A percentile compares a stretch with the other conserved stretches of the same genome.
phyloP scores from a whole-genome alignment of 1,140 invertebrate species.

The Heliconius congener region DNA sequence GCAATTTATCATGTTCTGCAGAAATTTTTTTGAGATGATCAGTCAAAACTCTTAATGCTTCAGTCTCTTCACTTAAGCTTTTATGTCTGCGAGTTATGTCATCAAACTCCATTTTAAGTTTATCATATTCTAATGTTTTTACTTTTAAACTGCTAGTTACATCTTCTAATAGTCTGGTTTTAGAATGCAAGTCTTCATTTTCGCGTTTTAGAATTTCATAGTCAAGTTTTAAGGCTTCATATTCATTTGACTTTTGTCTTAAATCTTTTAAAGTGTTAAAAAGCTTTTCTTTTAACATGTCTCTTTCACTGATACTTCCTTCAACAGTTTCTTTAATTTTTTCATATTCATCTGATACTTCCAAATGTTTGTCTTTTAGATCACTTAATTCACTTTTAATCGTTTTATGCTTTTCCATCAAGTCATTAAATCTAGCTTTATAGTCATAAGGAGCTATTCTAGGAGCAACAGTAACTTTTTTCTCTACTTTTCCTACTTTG shows the following conservation, averaged over 20 bases:
- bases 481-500: slow-evolving; percentile 64
- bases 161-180: slow-evolving; percentile 66
- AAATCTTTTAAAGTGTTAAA: slow-evolving; percentile 63
- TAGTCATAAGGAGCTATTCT: slow-evolving; percentile 83
- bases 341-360: slow-evolving; percentile 79
- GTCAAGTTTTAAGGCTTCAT: slow-evolving; percentile 66
- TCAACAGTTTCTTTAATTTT: slow-evolving; percentile 72
- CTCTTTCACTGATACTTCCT: slow-evolving; percentile 53
- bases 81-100: slow-evolving; percentile 61
- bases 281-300: slow-evolving; percentile 67
- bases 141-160: slow-evolving; percentile 67
- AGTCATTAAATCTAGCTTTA: slow-evolving; percentile 82
- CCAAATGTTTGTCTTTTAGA: slow-evolving; percentile 79
- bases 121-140: slow-evolving; percentile 64
- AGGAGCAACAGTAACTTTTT: slow-evolving; percentile 58
- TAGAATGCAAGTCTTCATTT: slow-evolving; percentile 66
- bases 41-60: slow-evolving; percentile 66
- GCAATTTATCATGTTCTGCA: slow-evolving; percentile 67
- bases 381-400: slow-evolving; percentile 79
- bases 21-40: slow-evolving; percentile 70
- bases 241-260: slow-evolving; percentile 59
- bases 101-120: slow-evolving; percentile 59
- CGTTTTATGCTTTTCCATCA: slow-evolving; percentile 82
- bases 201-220: slow-evolving; percentile 66
- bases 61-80: slow-evolving; percentile 66